Evolutionary conservation across 2,797 vertebrate species (phyloP), one percentile per base, ranked within the genome.

Genomic region (Ataeniobius toweri): DNA sequence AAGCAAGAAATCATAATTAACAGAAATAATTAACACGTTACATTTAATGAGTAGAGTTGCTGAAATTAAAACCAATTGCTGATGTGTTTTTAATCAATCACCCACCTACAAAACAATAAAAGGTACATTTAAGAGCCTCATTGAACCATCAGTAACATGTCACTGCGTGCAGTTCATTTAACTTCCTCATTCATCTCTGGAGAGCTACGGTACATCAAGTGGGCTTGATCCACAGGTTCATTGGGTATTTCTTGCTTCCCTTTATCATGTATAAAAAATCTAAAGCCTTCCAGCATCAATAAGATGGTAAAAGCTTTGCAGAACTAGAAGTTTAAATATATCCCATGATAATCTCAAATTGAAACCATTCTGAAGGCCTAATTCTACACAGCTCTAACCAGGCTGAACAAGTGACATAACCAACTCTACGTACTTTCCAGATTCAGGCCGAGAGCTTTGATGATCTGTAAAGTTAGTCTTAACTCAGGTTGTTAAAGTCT

Each of bases 141-240:
- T 16, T 51, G 20, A 46, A 82, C 39, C 31, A 55, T 69, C 28
- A 41, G 36, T 10, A 10, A 14, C 31, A 55, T 20, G 13, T 67
- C 31, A 26, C 74, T 44, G 24, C 48, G 56, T 20, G 14, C 24
- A 20, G 36, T 65, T 56, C 26, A 31, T 59, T 76, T 50, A 48
- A 22, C 36, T 51, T 77, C 48, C 31, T 73, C 39, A 36, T 75
- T 86, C 61, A 41, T 65, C 39, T 80, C 39, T 61, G 24, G 16
- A 26, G 16, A 28, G 39, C 36, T 18, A 70, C 7, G 39, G 18
- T 18, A 70, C 7, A 20, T 6, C 6, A 65, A 14, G 36, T 9
- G 3, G 13, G 31, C 3, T 53, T 51, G 39, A 28, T n/a, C 65
- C 44, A n/a, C 12, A 24, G 14, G 3, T 56, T 75, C 7, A n/a